Evolutionary conservation across 2,797 vertebrate species (phyloP), one percentile per base, ranked within the genome.

Genomic region (Menidia menidia): DNA sequence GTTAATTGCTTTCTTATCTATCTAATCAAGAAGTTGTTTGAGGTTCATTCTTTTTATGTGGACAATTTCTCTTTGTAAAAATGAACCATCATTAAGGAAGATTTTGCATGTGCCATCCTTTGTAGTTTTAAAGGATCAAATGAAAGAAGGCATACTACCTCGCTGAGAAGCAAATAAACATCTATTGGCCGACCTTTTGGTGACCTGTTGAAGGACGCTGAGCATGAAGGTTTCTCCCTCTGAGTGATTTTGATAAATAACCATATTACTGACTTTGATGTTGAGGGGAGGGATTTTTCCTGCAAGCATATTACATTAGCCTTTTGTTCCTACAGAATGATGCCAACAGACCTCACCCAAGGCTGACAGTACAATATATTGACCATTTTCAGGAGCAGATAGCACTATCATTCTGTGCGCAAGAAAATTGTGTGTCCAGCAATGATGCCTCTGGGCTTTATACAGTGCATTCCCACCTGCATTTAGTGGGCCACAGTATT

Each of bases 191-290:
- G 45, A 39, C 30, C 80, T 66, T 80, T 66, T 50, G 71, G 76
- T 32, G 4, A 59, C 67, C 56, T 62, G 72, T 62, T 45, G 19
- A 18, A 44, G 31, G 68, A 47, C 71, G 64, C 10, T 11, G 67
- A 60, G 66, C 70, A 56, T 81, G 65, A 58, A 70, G 51, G 60
- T 31, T 31, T 58, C 85, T 81, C 81, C 78, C 58, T 64, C 50
- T 32, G 64, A 73, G 50, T 70, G 84, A 88, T 88, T 87, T 88
- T 88, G 91, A 92, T 87, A 66, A 92, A 93, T 85, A 30, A 73
- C 85, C 85, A 90, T 80, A 90, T 89, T 89, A 88, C 68, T 76
- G 84, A 68, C 85, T 80, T 84, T 59, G 80, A 75, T 77, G 87
- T 81, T 75, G 78, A 77, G 82, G 75, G 79, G 68, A 75, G 78